These are phyloP conservation scores for Sebastes jordani DNA, from an alignment of 2,797 vertebrate genomes.

Conservation along the genomic window DNA sequence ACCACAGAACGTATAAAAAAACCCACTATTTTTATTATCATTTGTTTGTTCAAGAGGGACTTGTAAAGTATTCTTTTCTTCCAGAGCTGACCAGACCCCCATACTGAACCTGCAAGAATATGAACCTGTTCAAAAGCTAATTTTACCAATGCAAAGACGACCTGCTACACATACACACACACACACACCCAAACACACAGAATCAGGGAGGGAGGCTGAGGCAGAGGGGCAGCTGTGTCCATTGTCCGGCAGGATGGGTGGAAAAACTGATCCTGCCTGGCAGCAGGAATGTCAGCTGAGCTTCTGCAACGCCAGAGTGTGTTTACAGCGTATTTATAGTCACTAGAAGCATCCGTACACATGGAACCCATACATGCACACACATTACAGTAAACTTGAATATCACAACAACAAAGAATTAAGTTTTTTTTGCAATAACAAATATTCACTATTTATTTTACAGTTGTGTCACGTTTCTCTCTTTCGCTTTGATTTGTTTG, in stretches of 20 bases:
- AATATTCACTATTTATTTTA: not conserved
- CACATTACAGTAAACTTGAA: not conserved
- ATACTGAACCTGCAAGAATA: not conserved
- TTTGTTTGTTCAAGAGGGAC: not conserved
- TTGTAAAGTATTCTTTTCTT: too few relatives aligned
- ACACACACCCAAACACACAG: constrained; percentile 2
- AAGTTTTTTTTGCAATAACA: not conserved
- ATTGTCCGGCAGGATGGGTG: constrained; percentile 69
- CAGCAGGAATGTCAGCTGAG: constrained; percentile 73
- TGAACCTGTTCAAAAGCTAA: not conserved
- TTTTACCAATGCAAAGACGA: not conserved
- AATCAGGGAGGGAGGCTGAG: not conserved
- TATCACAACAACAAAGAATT: not conserved
- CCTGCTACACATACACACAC: not conserved
- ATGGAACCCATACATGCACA: constrained; percentile 1
- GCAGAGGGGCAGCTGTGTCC: constrained; percentile 56
- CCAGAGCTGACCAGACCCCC: not conserved
- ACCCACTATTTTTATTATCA: not conserved
- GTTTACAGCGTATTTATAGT: constrained; percentile 77
- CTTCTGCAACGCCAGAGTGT: constrained; percentile 64
- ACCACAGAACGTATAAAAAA: not conserved
- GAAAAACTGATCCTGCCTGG: constrained; percentile 77
- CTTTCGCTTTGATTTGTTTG: not conserved
- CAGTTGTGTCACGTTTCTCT: not conserved
- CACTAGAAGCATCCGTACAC: constrained; percentile 31